Conservation (phyloP, 2,797 vertebrate genomes). For the Danionella dracula region DNA sequence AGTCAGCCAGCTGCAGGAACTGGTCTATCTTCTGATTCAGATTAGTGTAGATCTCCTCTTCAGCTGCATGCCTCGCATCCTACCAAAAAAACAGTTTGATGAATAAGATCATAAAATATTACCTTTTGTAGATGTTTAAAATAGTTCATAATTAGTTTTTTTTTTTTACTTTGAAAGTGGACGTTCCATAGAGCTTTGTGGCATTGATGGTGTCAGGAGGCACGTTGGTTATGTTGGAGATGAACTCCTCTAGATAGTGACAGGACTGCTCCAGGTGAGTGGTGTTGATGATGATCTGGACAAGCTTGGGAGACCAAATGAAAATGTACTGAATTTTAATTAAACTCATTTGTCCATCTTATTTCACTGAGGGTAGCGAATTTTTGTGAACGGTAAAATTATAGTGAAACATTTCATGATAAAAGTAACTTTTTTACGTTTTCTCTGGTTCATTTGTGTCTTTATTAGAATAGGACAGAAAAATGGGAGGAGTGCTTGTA, state of each 20-base stretch:
- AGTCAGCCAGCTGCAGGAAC: slow-evolving; percentile 93
- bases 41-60: slow-evolving; percentile 95
- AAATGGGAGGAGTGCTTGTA: too few relatives aligned
- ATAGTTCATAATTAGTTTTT: too few relatives aligned
- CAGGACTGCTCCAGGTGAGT: slow-evolving; percentile 94
- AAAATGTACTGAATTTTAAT: not conserved
- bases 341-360: too few relatives aligned
- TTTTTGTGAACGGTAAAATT: too few relatives aligned
- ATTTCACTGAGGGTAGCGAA: too few relatives aligned
- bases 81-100: slow-evolving; percentile 47
- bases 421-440: too few relatives aligned
- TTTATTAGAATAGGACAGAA: too few relatives aligned
- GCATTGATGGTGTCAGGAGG: slow-evolving; percentile 86
- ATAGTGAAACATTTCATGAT: too few relatives aligned
- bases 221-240: slow-evolving; percentile 94
- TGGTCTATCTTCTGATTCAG: slow-evolving; percentile 97
- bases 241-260: slow-evolving; percentile 92
- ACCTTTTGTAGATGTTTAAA: too few relatives aligned
- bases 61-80: slow-evolving; percentile 90
- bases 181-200: slow-evolving; percentile 90
- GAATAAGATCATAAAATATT: too few relatives aligned
- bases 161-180: slow-evolving; percentile 95
- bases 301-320: slow-evolving; percentile 69
- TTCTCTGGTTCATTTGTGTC: too few relatives aligned
- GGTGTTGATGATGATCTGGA: slow-evolving; percentile 96